Base-by-base conservation (phyloP, 2,888 invertebrate genomes). In the Amblyjoppa proteus region DNA sequence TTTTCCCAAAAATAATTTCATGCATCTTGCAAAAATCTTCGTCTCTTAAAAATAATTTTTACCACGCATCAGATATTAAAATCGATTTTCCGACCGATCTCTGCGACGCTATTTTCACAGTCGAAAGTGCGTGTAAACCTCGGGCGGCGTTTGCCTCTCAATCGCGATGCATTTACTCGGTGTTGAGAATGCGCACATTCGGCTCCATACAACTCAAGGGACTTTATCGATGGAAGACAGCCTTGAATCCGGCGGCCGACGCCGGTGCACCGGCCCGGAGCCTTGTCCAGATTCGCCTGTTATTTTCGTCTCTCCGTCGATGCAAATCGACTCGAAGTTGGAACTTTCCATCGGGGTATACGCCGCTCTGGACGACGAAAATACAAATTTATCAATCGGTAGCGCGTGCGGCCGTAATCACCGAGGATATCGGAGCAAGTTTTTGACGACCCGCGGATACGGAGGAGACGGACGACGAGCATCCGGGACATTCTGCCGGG, bases 401-500 rank as follows among this genome's bases (percentile, higher is more conserved):
- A 25, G 25, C 56, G 11, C 20, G 9, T 20, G 56, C 56, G 3
- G 9, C 56, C 3, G 56, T 6, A 25, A 25, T 56, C 20, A 11
- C 56, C 20, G 9, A 25, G 56, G 56, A 56, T 20, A 56, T 56
- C 20, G 7, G 7, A 56, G 25, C 9, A 25, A 9, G 9, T 56
- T 56, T 56, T 20, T 3, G 11, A 3, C 25, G 9, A 25, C 3
- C 56, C 1, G n/a, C 9, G 16, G 7, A 75, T 13, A 20, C 31
- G 51, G 64, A 61, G 3, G 13, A n/a, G 45, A 20, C 13, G 13
- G 25, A 53, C 25, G 25, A 53, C 38, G 77, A 64, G 25, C 5
- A 56, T 49, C 16, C 56, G 56, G 49, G 51, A 51, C 58, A 34
- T 49, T 38, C 58, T 66, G 75, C 69, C 86, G 84, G 86, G 88